Percentiles rank a stretch among this genome's conserved stretches.
These are phyloP conservation scores for Dicaeum eximium DNA, from an alignment of 2,113 vertebrate species.

Conservation along the genomic window DNA sequence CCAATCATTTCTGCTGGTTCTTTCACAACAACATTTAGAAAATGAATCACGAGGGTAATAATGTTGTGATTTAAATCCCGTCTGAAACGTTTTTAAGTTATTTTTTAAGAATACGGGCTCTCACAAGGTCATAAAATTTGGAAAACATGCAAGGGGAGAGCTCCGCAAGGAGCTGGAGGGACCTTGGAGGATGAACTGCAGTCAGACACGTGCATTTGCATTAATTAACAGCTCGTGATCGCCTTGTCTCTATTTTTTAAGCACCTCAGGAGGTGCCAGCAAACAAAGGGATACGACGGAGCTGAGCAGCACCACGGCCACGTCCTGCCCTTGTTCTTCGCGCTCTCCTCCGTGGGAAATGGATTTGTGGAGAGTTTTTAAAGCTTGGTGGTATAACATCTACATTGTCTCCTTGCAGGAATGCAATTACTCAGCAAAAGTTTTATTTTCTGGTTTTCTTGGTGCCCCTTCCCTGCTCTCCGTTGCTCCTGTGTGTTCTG, in stretches of 20 bases:
- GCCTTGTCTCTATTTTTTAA: neutral
- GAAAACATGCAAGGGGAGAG: neutral
- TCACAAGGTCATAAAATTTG: neutral
- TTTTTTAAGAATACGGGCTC: neutral
- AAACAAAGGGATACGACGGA: neutral
- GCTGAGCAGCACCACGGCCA: neutral
- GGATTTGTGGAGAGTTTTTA: no score
- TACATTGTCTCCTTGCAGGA: neutral
- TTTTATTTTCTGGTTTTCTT: neutral
- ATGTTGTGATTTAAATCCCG: neutral
- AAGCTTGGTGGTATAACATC: no score
- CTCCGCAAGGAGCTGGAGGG: neutral
- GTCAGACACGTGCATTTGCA: neutral
- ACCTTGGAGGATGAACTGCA: neutral
- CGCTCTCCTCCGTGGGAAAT: neutral
- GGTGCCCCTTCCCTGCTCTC: neutral
- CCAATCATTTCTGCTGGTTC: neutral
- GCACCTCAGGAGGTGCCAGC: neutral
- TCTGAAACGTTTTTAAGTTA: neutral
- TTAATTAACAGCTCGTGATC: neutral
- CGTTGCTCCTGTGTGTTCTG: neutral
- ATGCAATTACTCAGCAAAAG: neutral
- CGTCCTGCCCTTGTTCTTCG: fast-evolving
- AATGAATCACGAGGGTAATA: neutral
- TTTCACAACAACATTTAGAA: neutral